Evolutionary conservation across 2,797 vertebrate species (phyloP), one percentile per base, ranked within the genome.

Genomic region (Podarcis siculus): DNA sequence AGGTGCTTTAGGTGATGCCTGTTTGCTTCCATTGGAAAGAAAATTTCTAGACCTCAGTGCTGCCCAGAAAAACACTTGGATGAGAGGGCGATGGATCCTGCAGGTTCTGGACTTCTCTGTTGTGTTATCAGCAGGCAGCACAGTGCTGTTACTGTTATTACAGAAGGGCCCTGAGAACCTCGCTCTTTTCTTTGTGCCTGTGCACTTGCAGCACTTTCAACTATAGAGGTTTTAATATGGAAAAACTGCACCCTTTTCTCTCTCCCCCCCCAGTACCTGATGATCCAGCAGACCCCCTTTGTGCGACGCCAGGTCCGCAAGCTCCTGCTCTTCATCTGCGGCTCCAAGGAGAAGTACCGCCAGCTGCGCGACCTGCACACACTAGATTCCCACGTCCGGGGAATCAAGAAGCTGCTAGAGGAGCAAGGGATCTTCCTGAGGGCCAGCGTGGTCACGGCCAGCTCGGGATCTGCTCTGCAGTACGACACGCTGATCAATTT

Each of bases 231-330:
- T 55, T 55, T 55, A 3, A 4, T 55, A 55, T 1, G 10, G 49
- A 55, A 55, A 23, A 5, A 0, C 61, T 4, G 23, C 21, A 9
- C 10, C 19, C 21, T 58, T 8, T 10, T 81, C 3, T 49, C 42
- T 23, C 49, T 9, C 1, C 13, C 42, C 23, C 49, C 69, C 71
- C 92, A 99, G 99, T 99, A 99, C 95, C 96, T 99, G 94, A 99
- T 99, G 99, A 99, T 99, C 95, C 99, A 99, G 93, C 99, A 99
- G 96, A 99, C 99, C 0, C 99, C 99, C 0, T 99, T 99, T 0
- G 99, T 99, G 77, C 98, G 99, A 69, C 98, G 99, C 9, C 99
- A 99, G 95, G 99, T 99, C 37, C 98, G 99, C 86, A 99, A 99
- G 90, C 98, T 99, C 87, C 92, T 99, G 93, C 97, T 99, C 8